Evolutionary conservation across 2,888 invertebrate genomes (phyloP).

Genomic region (Aquatica leii): DNA sequence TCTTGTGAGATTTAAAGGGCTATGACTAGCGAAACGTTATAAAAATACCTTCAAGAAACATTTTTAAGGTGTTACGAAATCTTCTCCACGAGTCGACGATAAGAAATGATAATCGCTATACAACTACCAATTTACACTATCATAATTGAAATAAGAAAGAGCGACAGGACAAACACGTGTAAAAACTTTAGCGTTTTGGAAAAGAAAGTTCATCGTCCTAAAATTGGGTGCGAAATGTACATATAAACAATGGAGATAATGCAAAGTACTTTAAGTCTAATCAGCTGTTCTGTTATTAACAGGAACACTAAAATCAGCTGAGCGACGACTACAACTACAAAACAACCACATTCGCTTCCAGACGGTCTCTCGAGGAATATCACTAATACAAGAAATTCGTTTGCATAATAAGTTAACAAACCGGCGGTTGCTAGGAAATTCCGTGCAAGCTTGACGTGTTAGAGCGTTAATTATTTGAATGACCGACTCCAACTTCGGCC

Average conservation of each 20-base stretch:
- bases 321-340: conserved; percentile 4
- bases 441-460: conserved; percentile 14
- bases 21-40: conserved; percentile 26
- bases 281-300: conserved; percentile 37
- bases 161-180: conserved; percentile 23
- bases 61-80: conserved; percentile 17
- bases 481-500: conserved; percentile 23
- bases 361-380: conserved; percentile 18
- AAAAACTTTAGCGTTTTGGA: conserved; percentile 29
- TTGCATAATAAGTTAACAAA: conserved; percentile 22
- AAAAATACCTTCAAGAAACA: conserved; percentile 17
- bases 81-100: conserved; percentile 13
- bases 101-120: conserved; percentile 26
- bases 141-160: conserved; percentile 20
- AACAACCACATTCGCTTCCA: conserved; percentile 13
- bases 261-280: conserved; percentile 28
- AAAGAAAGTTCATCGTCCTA: conserved; percentile 35
- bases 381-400: conserved; percentile 20
- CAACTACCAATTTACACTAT: conserved; percentile 23
- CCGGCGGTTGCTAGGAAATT: conserved; percentile 28
- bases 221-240: conserved; percentile 37
- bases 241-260: conserved; percentile 35
- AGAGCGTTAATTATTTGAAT: conserved; percentile 32
- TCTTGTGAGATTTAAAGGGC: conserved; percentile 34
- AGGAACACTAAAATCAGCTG: conserved; percentile 26